phyloP scores from a whole-genome alignment of 1,140 invertebrate species.

The Trissolcus basalis region DNA sequence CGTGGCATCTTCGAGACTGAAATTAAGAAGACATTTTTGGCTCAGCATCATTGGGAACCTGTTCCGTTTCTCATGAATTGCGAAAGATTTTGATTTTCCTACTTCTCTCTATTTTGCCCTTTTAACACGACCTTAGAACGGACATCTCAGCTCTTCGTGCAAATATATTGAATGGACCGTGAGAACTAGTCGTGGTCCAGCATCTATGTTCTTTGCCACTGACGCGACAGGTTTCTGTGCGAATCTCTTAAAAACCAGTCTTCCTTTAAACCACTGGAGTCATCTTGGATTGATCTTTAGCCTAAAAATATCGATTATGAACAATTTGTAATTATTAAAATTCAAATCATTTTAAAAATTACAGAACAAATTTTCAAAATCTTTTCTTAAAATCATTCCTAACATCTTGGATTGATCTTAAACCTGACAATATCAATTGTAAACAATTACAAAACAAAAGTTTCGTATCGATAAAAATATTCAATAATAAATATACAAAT shows the following conservation, averaged over 20 bases:
- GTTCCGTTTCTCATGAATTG: constrained; percentile 61
- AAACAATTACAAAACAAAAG: too few relatives aligned
- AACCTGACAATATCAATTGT: too few relatives aligned
- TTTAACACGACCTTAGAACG: constrained; percentile 41
- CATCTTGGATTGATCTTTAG: constrained; percentile 4
- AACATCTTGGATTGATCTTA: too few relatives aligned
- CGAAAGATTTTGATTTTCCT: constrained; percentile 62
- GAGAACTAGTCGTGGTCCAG: constrained; percentile 67
- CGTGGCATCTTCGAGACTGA: constrained; percentile 70
- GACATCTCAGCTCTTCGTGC: constrained; percentile 16
- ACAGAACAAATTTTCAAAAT: too few relatives aligned
- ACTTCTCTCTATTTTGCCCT: constrained; percentile 57
- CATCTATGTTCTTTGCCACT: constrained; percentile 42
- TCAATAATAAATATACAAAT: too few relatives aligned
- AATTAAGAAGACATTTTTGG: constrained; percentile 55
- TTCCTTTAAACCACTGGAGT: constrained; percentile 20
- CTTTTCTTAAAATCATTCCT: too few relatives aligned
- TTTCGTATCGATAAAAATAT: too few relatives aligned
- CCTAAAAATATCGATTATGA: not conserved
- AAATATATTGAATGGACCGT: constrained; percentile 60
- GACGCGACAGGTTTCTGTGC: constrained; percentile 63
- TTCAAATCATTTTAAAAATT: not conserved
- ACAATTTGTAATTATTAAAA: not conserved
- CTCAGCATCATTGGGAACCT: constrained; percentile 61
- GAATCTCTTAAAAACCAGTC: constrained; percentile 45